These are phyloP conservation scores for Oscheius sp. DNA, from an alignment of 1,140 invertebrate species.

Conservation along the genomic window DNA sequence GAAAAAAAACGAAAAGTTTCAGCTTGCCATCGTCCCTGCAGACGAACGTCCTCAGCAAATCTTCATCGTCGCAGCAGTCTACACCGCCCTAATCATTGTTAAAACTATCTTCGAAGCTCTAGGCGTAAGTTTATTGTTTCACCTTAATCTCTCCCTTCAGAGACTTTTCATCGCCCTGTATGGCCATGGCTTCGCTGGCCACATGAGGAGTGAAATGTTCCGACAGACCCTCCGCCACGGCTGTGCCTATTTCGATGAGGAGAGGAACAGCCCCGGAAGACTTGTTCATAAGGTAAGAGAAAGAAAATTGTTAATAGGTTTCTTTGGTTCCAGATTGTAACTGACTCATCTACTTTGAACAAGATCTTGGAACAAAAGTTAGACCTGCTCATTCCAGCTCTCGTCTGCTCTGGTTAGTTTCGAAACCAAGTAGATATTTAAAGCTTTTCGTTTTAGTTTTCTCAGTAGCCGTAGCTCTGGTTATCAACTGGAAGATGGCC, in stretches of 20 bases:
- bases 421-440: neutral
- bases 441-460: conserved; percentile 18
- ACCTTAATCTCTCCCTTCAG: conserved; percentile 45
- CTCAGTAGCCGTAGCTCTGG: conserved; percentile 50
- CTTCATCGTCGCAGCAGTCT: conserved; percentile 28
- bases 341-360: conserved; percentile 54
- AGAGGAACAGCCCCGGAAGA: conserved; percentile 51
- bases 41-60: conserved; percentile 26
- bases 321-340: too few relatives aligned
- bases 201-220: conserved; percentile 56
- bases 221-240: conserved; percentile 53
- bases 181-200: conserved; percentile 53
- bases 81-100: conserved; percentile 26
- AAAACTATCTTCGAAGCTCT: conserved; percentile 35
- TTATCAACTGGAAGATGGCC: conserved; percentile 59
- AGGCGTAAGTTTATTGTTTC: conserved; percentile 11
- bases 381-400: conserved; percentile 51
- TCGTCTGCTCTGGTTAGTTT: conserved; percentile 46
- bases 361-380: conserved; percentile 48
- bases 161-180: conserved; percentile 54
- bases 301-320: too few relatives aligned
- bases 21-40: conserved; percentile 22
- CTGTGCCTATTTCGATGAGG: conserved; percentile 58
- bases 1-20: neutral
- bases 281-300: conserved; percentile 54